phyloP scores from a whole-genome alignment of 2,888 invertebrate species.

The Machimus atricapillus region DNA sequence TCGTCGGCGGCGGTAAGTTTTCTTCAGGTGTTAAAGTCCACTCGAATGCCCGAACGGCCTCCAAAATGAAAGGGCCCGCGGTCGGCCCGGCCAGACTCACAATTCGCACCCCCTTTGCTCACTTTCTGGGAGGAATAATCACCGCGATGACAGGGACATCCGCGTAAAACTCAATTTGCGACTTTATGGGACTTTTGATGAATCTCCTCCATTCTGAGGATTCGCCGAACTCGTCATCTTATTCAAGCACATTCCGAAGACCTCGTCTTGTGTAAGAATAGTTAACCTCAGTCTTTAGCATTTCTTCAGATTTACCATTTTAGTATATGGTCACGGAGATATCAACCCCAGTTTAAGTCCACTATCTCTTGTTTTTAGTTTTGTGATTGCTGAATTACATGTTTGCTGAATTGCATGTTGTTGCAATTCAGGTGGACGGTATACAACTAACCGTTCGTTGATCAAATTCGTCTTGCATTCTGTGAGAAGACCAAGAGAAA shows the following conservation, averaged over 20 bases:
- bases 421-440: not conserved
- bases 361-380: not conserved
- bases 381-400: not conserved
- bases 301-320: not conserved
- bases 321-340: not conserved
- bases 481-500: not conserved
- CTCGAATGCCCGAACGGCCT: not conserved
- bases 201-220: not conserved
- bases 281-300: not conserved
- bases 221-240: not conserved
- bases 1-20: not conserved
- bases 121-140: slow-evolving; percentile 2
- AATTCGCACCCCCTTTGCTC: not conserved
- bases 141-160: not conserved
- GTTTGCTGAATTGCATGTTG: not conserved
- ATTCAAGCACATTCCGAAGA: not conserved
- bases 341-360: not conserved
- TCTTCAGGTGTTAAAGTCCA: slow-evolving; percentile 1
- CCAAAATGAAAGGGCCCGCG: not conserved
- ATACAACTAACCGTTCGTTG: not conserved
- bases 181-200: not conserved
- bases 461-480: not conserved
- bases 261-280: not conserved
- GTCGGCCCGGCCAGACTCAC: not conserved
- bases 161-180: not conserved